Base-by-base conservation (phyloP, 2,888 invertebrate genomes). In the Carabus problematicus region DNA sequence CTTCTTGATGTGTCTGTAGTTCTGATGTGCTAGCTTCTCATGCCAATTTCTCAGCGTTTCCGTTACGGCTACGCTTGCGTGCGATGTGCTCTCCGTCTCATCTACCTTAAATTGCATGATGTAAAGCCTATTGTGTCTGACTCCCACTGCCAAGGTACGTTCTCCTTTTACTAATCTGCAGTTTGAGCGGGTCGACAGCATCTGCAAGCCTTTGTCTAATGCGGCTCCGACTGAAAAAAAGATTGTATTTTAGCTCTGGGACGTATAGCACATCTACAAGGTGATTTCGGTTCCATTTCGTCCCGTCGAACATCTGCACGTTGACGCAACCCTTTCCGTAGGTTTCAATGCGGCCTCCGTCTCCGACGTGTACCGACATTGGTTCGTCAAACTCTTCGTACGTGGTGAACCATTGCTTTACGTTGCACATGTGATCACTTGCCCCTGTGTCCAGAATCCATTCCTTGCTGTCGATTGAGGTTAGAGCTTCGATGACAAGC, bases 401-500 rank as follows among this genome's bases (percentile, higher is more conserved):
- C 18, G 14, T 54, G 12, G 8, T 4, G 8, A 54, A 54, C 54
- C 54, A 54, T 3, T 12, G 16, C n/a, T 9, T 3, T 11, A 7
- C 16, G 16, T 54, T 54, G 8, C 18, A 54, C 54, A 54, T 54
- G 18, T 54, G 54, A 11, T 54, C 54, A 6, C 11, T 54, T 6
- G 54, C 54, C 3, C 54, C 14, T 1, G 54, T 14, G 19, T 54
- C 14, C 12, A 54, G 16, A 29, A 16, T 7, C 54, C 54, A 54
- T 4, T 16, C 54, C 7, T 14, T 54, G 16, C 16, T 54, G 12
- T 1, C 12, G 3, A 3, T 11, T 6, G 54, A 16, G 3, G 54
- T 68, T 72, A 41, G 70, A 42, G 70, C 72, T 29, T 72, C 60
- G 58, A 43, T 72, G 6, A 58, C 71, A 14, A 72, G 71, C 11